Evolutionary conservation across 2,113 vertebrate species (phyloP).

Genomic region (Regulus satrapa): DNA sequence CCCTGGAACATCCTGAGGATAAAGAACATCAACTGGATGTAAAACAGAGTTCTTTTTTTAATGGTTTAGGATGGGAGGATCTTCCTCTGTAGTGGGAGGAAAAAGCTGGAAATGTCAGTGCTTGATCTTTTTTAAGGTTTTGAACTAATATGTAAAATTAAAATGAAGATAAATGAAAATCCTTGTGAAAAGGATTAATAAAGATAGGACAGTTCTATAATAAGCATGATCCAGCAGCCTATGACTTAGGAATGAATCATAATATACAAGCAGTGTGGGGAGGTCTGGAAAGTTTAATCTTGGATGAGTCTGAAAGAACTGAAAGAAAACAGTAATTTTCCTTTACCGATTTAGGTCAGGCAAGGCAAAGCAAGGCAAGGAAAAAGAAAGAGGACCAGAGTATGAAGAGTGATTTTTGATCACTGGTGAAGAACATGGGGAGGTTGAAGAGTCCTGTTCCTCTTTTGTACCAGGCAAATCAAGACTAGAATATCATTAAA

Average conservation of each 20-base stretch:
- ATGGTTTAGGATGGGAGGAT: neutral
- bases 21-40: neutral
- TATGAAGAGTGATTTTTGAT: neutral
- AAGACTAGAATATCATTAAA: neutral
- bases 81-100: neutral
- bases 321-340: neutral
- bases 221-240: neutral
- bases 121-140: conserved; percentile 3
- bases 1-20: neutral
- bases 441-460: neutral
- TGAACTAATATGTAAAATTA: neutral
- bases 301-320: neutral
- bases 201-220: neutral
- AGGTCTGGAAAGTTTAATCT: conserved; percentile 31
- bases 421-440: neutral
- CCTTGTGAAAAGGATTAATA: neutral
- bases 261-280: neutral
- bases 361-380: neutral
- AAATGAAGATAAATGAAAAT: conserved; percentile 20
- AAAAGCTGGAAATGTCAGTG: neutral
- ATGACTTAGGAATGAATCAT: neutral
- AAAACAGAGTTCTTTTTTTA: conserved; percentile 45
- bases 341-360: neutral
- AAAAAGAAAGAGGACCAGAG: neutral
- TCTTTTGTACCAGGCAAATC: neutral